phyloP scores from a whole-genome alignment of 30 jellyfish, hydroid and myxozoan species.

The Rhopilema esculentum region DNA sequence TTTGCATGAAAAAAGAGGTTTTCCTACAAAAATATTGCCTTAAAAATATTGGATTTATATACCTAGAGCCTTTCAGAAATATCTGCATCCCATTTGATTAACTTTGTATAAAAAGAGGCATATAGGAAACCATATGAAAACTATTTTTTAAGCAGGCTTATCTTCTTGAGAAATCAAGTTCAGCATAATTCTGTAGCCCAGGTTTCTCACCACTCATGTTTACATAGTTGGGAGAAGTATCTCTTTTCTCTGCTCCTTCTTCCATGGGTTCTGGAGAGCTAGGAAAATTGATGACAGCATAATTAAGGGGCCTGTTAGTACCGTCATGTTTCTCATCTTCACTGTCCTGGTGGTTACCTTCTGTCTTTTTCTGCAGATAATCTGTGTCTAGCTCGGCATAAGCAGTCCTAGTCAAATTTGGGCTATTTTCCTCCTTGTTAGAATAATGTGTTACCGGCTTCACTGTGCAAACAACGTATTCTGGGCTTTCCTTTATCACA shows the following conservation, averaged over 20 bases:
- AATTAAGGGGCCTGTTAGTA: constrained; percentile 19
- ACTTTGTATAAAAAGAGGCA: too few relatives aligned
- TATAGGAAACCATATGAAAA: too few relatives aligned
- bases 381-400: constrained; percentile 89
- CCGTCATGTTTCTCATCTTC: constrained; percentile 12
- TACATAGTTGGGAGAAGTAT: constrained; percentile 28
- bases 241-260: not conserved
- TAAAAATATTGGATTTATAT: too few relatives aligned
- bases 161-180: constrained; percentile 72
- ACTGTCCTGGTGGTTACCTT: constrained; percentile 17
- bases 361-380: constrained; percentile 17
- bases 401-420: constrained; percentile 71
- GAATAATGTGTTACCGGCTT: constrained; percentile 95
- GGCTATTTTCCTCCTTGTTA: constrained; percentile 75
- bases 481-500: constrained; percentile 86
- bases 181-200: constrained; percentile 76
- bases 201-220: constrained; percentile 49
- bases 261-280: not conserved
- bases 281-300: constrained; percentile 38
- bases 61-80: too few relatives aligned
- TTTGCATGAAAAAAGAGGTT: too few relatives aligned
- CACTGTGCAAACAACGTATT: constrained; percentile 90
- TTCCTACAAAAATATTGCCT: too few relatives aligned
- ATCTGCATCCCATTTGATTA: too few relatives aligned
- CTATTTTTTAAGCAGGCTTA: not conserved